Evolutionary conservation across 1,140 invertebrate species (phyloP), one percentile per base, ranked within the genome.

Genomic region (Yoshiicerus persimilis): DNA sequence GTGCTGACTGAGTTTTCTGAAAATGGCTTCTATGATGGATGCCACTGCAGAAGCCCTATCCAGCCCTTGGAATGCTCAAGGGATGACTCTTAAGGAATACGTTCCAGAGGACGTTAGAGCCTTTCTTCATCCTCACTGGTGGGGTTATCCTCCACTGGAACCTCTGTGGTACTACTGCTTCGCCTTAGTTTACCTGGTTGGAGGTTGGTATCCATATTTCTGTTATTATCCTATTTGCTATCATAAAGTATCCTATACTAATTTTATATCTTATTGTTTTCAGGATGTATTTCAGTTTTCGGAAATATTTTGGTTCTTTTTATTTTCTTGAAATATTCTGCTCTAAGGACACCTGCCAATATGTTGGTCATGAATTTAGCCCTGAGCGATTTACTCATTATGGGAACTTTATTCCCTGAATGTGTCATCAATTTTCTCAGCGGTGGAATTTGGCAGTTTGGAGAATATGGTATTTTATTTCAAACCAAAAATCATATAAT

Each of bases 301-400:
- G 90, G 90, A 36, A 90, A 90, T 86, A 20, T 86, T 27, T 38
- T 90, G 20, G 90, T 90, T 84, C 80, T 90, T 20, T 85, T 85
- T 32, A 90, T 90, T 80, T 90, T 90, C 75, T 70, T 87, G 87
- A 85, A 86, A 16, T 89, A 88, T 62, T 56, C 84, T 23, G 66
- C 86, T 56, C 88, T 93, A 13, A 90, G 92, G 84, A 93, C 92
- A 4, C 92, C 93, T 34, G 92, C 93, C 16, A 93, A 93, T 87
- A 92, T 93, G 91, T 91, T 93, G 36, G 91, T 93, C 2, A 91
- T 93, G 34, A 93, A 93, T 88, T 90, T 93, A 30, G 93, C 93
- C n/a, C 80, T 93, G 38, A 92, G 92, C 88, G 93, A 93, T 90
- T 86, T 92, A 32, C 34, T 90, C 11, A 91, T 92, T 86, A 90